Conservation (phyloP, 1,140 invertebrate species). For the Odontomachus brunneus region DNA sequence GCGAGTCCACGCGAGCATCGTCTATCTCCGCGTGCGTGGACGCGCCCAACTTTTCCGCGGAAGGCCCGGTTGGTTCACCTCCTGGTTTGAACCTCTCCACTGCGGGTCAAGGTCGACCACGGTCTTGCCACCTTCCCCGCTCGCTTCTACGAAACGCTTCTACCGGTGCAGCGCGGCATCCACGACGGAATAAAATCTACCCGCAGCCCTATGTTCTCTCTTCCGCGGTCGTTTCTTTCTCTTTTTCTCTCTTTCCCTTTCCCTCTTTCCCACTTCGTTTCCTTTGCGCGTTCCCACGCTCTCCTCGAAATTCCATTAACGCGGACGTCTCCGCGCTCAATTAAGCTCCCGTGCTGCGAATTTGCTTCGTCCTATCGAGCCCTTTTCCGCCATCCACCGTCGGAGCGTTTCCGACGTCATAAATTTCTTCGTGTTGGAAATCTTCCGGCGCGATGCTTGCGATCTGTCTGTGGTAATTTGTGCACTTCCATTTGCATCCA, state of each 20-base stretch:
- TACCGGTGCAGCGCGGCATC: background rate
- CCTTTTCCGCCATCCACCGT: background rate
- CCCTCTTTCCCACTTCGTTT: background rate
- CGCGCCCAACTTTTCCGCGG: conserved; percentile 57
- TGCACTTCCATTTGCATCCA: too few species aligned
- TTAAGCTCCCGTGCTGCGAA: background rate
- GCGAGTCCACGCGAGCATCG: conserved; percentile 57
- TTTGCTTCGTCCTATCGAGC: background rate
- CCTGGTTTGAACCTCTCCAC: conserved; percentile 56
- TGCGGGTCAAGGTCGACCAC: conserved; percentile 61
- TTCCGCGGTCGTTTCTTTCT: background rate
- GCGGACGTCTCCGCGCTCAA: background rate
- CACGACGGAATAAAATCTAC: conserved; percentile 39
- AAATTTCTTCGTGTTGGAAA: background rate
- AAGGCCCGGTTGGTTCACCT: conserved; percentile 56
- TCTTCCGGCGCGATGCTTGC: too few species aligned
- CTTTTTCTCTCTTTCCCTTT: background rate
- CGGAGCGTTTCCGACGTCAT: too few species aligned
- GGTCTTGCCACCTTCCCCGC: background rate
- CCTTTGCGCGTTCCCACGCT: conserved; percentile 5
- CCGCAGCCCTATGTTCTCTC: background rate
- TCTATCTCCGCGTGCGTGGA: conserved; percentile 12
- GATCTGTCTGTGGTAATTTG: too few species aligned
- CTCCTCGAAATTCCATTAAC: conserved; percentile 1
- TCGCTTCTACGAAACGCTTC: conserved; percentile 5